These are phyloP conservation scores for Oryzias curvinotus DNA, from an alignment of 2,113 vertebrate genomes.

Conservation along the genomic window DNA sequence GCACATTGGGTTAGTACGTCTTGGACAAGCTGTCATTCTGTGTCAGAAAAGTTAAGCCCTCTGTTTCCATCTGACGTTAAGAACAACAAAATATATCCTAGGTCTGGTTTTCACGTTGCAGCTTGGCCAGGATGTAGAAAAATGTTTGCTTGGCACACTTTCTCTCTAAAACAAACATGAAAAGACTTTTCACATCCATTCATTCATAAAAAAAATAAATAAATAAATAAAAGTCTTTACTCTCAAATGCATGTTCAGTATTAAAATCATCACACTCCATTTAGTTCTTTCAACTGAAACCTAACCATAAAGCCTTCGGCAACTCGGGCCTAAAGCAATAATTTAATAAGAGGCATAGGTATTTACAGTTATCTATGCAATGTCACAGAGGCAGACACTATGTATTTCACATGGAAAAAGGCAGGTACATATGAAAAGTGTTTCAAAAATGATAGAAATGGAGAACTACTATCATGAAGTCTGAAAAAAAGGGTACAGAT, in stretches of 20 bases:
- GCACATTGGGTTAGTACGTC: slow-evolving; percentile 32
- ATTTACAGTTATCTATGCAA: slow-evolving; percentile 65
- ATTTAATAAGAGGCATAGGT: slow-evolving; percentile 64
- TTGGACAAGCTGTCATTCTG: slow-evolving; percentile 32
- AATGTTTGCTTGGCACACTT: slow-evolving; percentile 63
- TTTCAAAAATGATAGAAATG: slow-evolving; percentile 40
- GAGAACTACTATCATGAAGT: slow-evolving; percentile 21
- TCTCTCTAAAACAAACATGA: slow-evolving; percentile 51
- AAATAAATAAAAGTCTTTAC: slow-evolving; percentile 35
- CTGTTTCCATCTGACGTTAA: slow-evolving; percentile 27
- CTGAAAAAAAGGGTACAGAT: slow-evolving; percentile 18
- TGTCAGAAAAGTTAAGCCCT: slow-evolving; percentile 30
- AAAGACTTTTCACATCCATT: slow-evolving; percentile 43
- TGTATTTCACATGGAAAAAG: slow-evolving; percentile 71
- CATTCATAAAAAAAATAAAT: slow-evolving; percentile 34
- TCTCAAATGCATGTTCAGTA: slow-evolving; percentile 36
- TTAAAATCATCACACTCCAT: slow-evolving; percentile 36
- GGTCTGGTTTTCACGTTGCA: slow-evolving; percentile 32
- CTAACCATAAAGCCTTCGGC: slow-evolving; percentile 41
- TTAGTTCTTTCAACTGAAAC: slow-evolving; percentile 27
- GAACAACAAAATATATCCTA: slow-evolving; percentile 31
- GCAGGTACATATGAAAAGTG: slow-evolving; percentile 60
- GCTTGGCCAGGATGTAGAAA: slow-evolving; percentile 58
- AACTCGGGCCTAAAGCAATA: slow-evolving; percentile 51
- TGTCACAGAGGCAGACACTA: slow-evolving; percentile 63